Evolutionary conservation across 2,888 invertebrate species (phyloP), one percentile per base, ranked within the genome.

Genomic region (Eristalis pertinax): DNA sequence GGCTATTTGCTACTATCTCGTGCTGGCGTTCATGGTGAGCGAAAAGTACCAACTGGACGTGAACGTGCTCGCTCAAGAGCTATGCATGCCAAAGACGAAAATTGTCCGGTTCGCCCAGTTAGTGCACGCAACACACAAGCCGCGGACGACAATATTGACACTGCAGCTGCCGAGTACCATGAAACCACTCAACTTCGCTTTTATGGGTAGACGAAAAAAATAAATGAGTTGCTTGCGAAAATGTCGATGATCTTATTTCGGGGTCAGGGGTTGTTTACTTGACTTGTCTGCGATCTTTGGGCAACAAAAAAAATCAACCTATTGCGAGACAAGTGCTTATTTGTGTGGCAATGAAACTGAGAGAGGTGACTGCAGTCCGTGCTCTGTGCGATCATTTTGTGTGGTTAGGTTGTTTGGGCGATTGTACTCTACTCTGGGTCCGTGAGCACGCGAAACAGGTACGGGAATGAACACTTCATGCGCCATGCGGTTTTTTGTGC

Each of bases 1-100:
- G 78, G 92, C 92, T 0, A 80, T 92, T 1, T 92, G 92, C 0
- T 90, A 93, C 70, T 93, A 91, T 35, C 90, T 93, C 65, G 92
- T 91, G 1, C 84, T 93, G 62, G 90, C 90, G 0, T 79, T 93
- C 35, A 88, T 93, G 11, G 89, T 91, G 1, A 90, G 87, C 63
- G 91, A 91, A 0, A 91, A 92, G 4, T 90, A 90, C 81, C 90
- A 91, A 78, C 89, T 91, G 7, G 90, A 92, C 68, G 63, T 90
- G 2, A 90, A 90, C 41, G 64, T 88, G 0, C 84, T 93, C 0
- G 84, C 91, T 0, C 89, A 89, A 22, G 91, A 91, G 19, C 65
- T 93, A n/a, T 88, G 90, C 41, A 89, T 90, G 43, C 83, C 92
- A 19, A 90, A 91, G 64, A 58, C 88, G 11, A 91, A 91, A 73